Base-by-base conservation (phyloP, 2,888 invertebrate species). In the Cantharis rustica region DNA sequence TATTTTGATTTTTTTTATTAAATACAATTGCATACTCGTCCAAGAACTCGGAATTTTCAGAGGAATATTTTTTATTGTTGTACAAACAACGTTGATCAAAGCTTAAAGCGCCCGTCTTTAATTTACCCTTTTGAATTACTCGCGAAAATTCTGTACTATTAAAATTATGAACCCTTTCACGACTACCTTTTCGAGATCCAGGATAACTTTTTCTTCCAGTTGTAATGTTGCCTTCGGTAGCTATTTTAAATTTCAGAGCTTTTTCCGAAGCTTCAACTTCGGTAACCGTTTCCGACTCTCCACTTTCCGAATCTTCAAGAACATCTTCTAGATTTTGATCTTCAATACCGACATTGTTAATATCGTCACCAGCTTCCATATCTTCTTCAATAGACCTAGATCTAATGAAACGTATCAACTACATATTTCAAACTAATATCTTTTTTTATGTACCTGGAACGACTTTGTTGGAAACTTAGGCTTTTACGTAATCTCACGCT, bases 201-300 rank as follows among this genome's bases (percentile, higher is more conserved):
- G 93, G 93, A 85, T 92, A 92, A 84, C 93, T 93, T 82, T 91
- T 92, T 3, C 93, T 87, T 1, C 90, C 90, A 5, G 88, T 84
- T 16, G 84, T 87, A 17, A 78, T 64, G 79, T 89, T 89, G 73
- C 92, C 91, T 84, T 94, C 94, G 0, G 94, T 94, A 47, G 93
- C 93, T 80, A 94, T 94, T 86, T 94, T 94, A 85, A 94, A 94
- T 85, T 94, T 94, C 61, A 94, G 90, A 1, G 94, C 91, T 85
- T 93, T 93, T 85, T 94, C 94, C 78, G 93, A 93, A 79, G 93
- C 92, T 86, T 93, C 93, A 66, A 93, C 93, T 86, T 93, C 93
- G 23, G 93, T 93, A 68, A 92, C 93, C 0, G 93, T 93, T 84
- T 93, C 93, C 4, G 92, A 90, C 75, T 91, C 91, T 11, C 91